Base-by-base conservation (phyloP, 2,888 invertebrate species). In the Chloroclystis v-ata region DNA sequence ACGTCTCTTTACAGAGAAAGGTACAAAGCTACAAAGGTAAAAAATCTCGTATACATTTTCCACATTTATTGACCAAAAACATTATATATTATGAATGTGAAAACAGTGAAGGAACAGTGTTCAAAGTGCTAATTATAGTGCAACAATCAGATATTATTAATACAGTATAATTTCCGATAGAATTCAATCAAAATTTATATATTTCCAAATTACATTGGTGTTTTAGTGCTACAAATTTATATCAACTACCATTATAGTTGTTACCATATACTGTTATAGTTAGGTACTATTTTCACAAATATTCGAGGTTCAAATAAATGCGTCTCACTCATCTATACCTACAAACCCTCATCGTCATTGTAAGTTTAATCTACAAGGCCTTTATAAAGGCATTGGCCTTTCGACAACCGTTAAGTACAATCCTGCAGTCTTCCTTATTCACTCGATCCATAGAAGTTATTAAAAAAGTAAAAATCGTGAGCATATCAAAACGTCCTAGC, bases 321-420 rank as follows among this genome's bases (percentile, higher is more conserved):
- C 42, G 14, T 28, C 13, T n/a, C 13, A 24, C 33, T 39, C 25
- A 35, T 14, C 14, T 14, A 14, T 8, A 13, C 9, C 5, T 33
- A 33, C 32, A 9, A 16, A 5, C 32, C 16, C 1, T 33, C 41
- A 52, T 41, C 47, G 44, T 44, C 42, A 32, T 39, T 30, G 26
- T 38, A 12, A 37, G 10, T 28, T n/a, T 4, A 25, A 32, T 38
- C 33, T 16, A 33, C 30, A 16, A 32, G 20, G 33, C 24, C 28
- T 7, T 40, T 28, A 11, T 28, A 26, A 8, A 35, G 20, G 10
- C 7, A 11, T 1, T 1, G 35, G 20, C 35, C 35, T 11, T 20
- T 41, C 48, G 54, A 58, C 54, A 58, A 59, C 51, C 54, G 33
- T 41, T 54, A 56, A 51, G 48, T 53, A 53, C 54, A 32, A 52